phyloP scores from a whole-genome alignment of 2,888 invertebrate genomes.

The Aproaerema taeniolella region DNA sequence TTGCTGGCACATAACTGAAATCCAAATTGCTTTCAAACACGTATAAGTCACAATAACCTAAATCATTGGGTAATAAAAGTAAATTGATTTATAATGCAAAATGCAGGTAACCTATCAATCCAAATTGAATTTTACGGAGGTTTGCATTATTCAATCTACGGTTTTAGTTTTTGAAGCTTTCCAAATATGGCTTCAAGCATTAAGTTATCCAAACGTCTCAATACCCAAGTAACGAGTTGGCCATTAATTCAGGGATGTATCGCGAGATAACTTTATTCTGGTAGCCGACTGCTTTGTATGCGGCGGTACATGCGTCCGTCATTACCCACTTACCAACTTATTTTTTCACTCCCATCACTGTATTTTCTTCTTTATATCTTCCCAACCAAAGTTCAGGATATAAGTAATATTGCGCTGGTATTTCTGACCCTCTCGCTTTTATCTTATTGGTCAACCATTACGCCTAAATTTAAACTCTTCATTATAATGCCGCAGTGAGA shows the following conservation, averaged over 20 bases:
- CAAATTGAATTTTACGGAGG: too few species aligned
- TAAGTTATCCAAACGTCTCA: constrained; percentile 68
- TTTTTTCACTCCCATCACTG: constrained; percentile 16
- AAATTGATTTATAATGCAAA: neutral
- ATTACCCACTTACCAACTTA: constrained; percentile 55
- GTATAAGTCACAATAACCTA: neutral
- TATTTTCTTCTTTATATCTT: constrained; percentile 33
- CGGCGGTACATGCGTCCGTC: constrained; percentile 71
- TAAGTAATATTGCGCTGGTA: constrained; percentile 30
- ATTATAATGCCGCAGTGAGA: constrained; percentile 73
- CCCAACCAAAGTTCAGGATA: constrained; percentile 23
- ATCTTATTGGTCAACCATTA: constrained; percentile 77
- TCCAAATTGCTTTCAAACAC: neutral
- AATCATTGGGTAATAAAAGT: neutral
- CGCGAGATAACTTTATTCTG: constrained; percentile 76
- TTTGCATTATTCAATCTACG: too few species aligned
- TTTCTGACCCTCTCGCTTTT: constrained; percentile 67
- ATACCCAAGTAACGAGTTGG: constrained; percentile 75
- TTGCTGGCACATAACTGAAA: too few species aligned
- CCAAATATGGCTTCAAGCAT: constrained; percentile 54
- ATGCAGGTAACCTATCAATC: too few species aligned
- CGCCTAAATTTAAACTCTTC: constrained; percentile 77
- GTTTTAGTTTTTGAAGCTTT: too few species aligned
- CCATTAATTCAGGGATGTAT: constrained; percentile 76
- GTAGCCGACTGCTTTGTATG: constrained; percentile 77